These are phyloP conservation scores for Aegotheles bennettii DNA, from an alignment of 2,113 vertebrate genomes.

Conservation along the genomic window DNA sequence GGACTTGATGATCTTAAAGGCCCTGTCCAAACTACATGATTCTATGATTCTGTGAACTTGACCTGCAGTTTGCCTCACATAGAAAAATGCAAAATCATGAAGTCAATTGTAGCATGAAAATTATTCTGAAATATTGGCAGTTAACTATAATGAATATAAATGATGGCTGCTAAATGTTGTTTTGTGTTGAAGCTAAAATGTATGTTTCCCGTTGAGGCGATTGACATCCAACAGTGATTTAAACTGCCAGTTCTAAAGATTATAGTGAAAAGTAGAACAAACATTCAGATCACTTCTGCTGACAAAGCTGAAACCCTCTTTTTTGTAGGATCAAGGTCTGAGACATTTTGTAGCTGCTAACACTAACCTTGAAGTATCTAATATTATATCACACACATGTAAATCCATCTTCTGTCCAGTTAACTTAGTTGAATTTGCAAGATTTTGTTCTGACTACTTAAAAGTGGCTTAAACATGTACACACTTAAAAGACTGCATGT, in stretches of 20 bases:
- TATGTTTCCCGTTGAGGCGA: neutral
- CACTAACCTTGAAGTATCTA: neutral
- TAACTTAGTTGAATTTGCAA: neutral
- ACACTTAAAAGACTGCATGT: neutral
- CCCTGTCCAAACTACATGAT: neutral
- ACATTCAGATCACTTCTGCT: neutral
- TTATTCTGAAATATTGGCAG: conserved; percentile 26
- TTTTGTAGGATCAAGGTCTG: neutral
- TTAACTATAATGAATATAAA: conserved; percentile 36
- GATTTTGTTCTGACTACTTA: neutral
- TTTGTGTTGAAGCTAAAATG: neutral
- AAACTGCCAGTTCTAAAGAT: neutral
- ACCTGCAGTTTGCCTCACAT: neutral
- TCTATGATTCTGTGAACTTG: neutral
- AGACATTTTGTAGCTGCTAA: neutral
- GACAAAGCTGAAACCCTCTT: neutral
- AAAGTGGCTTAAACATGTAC: neutral
- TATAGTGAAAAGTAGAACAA: neutral
- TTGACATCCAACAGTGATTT: neutral
- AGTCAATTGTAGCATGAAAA: neutral
- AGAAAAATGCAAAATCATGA: neutral
- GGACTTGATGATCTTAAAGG: rapidly evolving
- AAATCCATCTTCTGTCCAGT: neutral
- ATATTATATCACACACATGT: neutral
- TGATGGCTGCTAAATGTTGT: neutral